A percentile compares a stretch with the other conserved stretches of the same genome.
These are phyloP conservation scores for Nasonia oneida DNA, from an alignment of 2,888 invertebrate genomes.

Conservation along the genomic window DNA sequence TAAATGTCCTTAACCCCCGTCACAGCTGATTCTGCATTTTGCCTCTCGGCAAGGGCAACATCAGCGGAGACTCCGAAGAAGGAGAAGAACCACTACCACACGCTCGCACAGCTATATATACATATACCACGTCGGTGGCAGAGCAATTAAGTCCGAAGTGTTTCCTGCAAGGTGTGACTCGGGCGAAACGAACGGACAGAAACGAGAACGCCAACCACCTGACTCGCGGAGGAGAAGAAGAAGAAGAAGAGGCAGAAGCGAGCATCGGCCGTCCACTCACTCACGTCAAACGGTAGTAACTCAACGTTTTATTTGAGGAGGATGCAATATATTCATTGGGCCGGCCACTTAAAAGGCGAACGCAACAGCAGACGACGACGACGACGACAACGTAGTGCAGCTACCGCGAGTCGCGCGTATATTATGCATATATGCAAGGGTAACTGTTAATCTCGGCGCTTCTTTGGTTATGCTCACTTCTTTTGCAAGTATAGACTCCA, in stretches of 20 bases:
- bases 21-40: constrained; percentile 61
- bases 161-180: constrained; percentile 79
- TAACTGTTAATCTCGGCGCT: constrained; percentile 52
- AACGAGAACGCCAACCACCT: constrained; percentile 76
- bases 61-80: neutral
- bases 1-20: constrained; percentile 56
- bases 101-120: neutral
- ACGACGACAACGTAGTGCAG: constrained; percentile 9
- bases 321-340: constrained; percentile 74
- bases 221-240: constrained; percentile 67
- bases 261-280: constrained; percentile 63
- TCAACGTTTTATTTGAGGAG: constrained; percentile 74
- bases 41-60: constrained; percentile 29
- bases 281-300: constrained; percentile 73
- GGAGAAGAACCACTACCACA: constrained; percentile 35
- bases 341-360: constrained; percentile 64
- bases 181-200: constrained; percentile 68
- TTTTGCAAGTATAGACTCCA: neutral
- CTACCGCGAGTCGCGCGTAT: constrained; percentile 38
- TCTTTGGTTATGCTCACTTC: neutral
- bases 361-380: constrained; percentile 35
- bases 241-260: constrained; percentile 8
- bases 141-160: constrained; percentile 77
- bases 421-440: constrained; percentile 20
- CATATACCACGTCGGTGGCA: constrained; percentile 56